phyloP scores from a whole-genome alignment of 2,888 invertebrate genomes.

The Ichneumon xanthorius region DNA sequence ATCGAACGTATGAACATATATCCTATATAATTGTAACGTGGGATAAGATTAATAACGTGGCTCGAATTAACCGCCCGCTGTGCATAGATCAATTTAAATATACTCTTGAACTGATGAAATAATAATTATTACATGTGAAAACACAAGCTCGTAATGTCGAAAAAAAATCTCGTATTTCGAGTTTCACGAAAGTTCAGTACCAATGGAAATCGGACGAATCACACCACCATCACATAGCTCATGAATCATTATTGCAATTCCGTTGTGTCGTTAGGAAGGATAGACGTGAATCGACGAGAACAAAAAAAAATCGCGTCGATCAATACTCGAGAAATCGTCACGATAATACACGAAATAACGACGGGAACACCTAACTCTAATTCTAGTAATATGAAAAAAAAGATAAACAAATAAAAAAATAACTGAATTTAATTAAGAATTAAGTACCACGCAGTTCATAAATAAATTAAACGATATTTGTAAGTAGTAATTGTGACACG shows the following conservation, averaged over 20 bases:
- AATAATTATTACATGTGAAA: background rate
- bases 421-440: conserved; percentile 45
- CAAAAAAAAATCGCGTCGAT: conserved; percentile 19
- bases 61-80: conserved; percentile 35
- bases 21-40: conserved; percentile 31
- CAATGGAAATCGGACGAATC: conserved; percentile 27
- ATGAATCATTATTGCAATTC: conserved; percentile 36
- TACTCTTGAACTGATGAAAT: conserved; percentile 4
- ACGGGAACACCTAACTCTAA: conserved; percentile 63
- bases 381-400: conserved; percentile 41
- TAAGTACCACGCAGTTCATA: conserved; percentile 43
- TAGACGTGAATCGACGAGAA: conserved; percentile 14
- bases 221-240: conserved; percentile 16
- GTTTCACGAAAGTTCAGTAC: conserved; percentile 28
- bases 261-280: conserved; percentile 24
- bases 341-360: conserved; percentile 19
- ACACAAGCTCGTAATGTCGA: background rate
- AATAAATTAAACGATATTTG: conserved; percentile 41
- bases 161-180: conserved; percentile 5
- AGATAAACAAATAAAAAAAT: conserved; percentile 25
- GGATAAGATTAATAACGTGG: conserved; percentile 38
- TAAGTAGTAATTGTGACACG: conserved; percentile 49
- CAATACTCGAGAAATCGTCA: conserved; percentile 27
- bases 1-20: conserved; percentile 59
- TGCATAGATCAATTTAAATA: conserved; percentile 29